These are phyloP conservation scores for Ochropacha duplaris DNA, from an alignment of 2,888 invertebrate species.

Conservation along the genomic window DNA sequence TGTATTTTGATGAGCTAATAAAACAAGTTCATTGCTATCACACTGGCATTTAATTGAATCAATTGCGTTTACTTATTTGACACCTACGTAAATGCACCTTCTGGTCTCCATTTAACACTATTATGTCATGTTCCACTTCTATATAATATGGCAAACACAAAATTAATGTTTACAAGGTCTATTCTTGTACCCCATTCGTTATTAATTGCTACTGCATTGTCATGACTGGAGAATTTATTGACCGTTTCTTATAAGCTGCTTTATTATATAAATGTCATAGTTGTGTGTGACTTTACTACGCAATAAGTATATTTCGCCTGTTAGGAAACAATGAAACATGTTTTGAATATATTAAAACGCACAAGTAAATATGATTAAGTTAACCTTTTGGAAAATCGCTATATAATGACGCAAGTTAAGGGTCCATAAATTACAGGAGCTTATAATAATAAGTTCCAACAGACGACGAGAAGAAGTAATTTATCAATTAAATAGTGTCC, in stretches of 20 bases:
- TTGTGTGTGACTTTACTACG: background rate
- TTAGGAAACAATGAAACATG: background rate
- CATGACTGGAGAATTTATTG: conserved; percentile 40
- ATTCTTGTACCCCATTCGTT: conserved; percentile 27
- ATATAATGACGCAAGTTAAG: background rate
- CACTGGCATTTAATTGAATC: conserved; percentile 1
- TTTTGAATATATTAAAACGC: background rate
- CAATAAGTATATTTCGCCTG: background rate
- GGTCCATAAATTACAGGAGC: no score
- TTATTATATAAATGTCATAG: conserved; percentile 25
- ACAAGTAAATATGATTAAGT: background rate
- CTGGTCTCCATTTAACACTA: conserved; percentile 1
- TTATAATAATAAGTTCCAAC: no score
- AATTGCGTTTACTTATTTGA: conserved; percentile 4
- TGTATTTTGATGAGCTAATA: conserved; percentile 1
- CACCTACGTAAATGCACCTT: conserved; percentile 2
- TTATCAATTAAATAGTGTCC: no score
- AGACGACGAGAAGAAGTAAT: no score
- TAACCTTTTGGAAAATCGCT: background rate
- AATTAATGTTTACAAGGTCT: conserved; percentile 19
- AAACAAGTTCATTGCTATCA: conserved; percentile 5
- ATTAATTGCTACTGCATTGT: conserved; percentile 43
- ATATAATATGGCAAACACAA: conserved; percentile 17
- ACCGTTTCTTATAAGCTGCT: conserved; percentile 42
- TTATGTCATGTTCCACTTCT: conserved; percentile 4